These are phyloP conservation scores for Diabrotica undecimpunctata DNA, from an alignment of 1,140 invertebrate genomes.

Conservation along the genomic window DNA sequence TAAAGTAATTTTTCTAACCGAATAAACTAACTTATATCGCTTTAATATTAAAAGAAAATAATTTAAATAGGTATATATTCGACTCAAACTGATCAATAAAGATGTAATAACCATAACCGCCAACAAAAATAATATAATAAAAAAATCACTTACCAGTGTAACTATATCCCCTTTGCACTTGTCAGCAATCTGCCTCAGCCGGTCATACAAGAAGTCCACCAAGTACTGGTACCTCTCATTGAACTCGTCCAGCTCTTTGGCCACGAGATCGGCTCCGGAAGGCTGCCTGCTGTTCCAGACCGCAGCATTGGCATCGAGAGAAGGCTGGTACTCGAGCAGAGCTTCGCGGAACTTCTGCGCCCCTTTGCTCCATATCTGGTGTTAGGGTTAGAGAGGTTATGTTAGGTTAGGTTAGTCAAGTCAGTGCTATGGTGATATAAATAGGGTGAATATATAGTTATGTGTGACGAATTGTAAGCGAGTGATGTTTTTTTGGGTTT, in stretches of 20 bases:
- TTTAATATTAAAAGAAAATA: too few species aligned
- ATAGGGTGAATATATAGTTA: not conserved
- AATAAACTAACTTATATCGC: too few species aligned
- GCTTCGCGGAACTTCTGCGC: constrained; percentile 80
- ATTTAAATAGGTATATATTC: too few species aligned
- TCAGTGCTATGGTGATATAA: constrained; percentile 23
- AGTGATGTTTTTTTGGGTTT: constrained; percentile 9
- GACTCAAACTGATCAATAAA: not conserved
- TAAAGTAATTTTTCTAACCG: too few species aligned
- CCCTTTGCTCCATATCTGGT: constrained; percentile 57
- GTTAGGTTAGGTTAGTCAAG: constrained; percentile 45
- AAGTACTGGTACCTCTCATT: constrained; percentile 78
- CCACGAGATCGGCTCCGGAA: constrained; percentile 74
- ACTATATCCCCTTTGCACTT: constrained; percentile 59
- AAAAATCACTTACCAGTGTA: constrained; percentile 59
- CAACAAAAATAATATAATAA: not conserved
- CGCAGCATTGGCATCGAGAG: constrained; percentile 62
- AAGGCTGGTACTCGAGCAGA: constrained; percentile 81
- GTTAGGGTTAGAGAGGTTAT: constrained; percentile 48
- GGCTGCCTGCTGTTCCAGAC: constrained; percentile 40
- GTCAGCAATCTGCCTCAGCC: constrained; percentile 58
- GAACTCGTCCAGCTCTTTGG: constrained; percentile 79
- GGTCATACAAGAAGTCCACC: constrained; percentile 67
- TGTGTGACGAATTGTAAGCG: constrained; percentile 18
- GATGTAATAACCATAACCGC: not conserved